These are phyloP conservation scores for Mythimna albipuncta DNA, from an alignment of 2,888 invertebrate species.

Conservation along the genomic window DNA sequence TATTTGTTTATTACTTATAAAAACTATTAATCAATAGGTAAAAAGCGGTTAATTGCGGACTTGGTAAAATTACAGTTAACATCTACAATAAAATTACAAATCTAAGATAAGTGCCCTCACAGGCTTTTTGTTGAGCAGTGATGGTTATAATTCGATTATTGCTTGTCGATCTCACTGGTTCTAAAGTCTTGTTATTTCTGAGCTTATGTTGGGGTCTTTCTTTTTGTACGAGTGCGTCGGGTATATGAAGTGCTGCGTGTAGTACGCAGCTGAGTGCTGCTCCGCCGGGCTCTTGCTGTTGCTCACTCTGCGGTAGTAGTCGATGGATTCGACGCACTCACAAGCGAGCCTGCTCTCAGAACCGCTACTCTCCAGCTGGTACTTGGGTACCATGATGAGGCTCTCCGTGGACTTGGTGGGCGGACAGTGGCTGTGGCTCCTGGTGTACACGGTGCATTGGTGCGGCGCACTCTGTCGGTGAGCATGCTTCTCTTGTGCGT, in stretches of 20 bases:
- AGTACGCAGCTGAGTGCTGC: slow-evolving; percentile 79
- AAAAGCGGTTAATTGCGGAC: slow-evolving; percentile 59
- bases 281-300: slow-evolving; percentile 80
- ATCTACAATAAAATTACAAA: slow-evolving; percentile 49
- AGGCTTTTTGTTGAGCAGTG: slow-evolving; percentile 73
- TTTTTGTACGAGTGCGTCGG: slow-evolving; percentile 88
- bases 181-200: slow-evolving; percentile 93
- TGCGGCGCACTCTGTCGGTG: slow-evolving; percentile 87
- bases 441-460: slow-evolving; percentile 85
- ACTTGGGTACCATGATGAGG: slow-evolving; percentile 92
- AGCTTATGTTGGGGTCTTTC: slow-evolving; percentile 91
- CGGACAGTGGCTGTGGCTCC: slow-evolving; percentile 89
- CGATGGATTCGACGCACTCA: slow-evolving; percentile 91
- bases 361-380: slow-evolving; percentile 90
- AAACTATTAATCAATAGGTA: slow-evolving; percentile 71
- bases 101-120: slow-evolving; percentile 41
- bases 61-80: slow-evolving; percentile 59
- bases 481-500: slow-evolving; percentile 82
- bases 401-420: slow-evolving; percentile 96
- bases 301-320: slow-evolving; percentile 82
- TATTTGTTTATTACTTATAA: slow-evolving; percentile 66
- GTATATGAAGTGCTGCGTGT: slow-evolving; percentile 86
- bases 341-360: slow-evolving; percentile 93
- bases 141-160: slow-evolving; percentile 58
- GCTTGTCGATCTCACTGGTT: slow-evolving; percentile 50